Conservation (phyloP, 2,888 invertebrate genomes). For the Papilio elwesi region DNA sequence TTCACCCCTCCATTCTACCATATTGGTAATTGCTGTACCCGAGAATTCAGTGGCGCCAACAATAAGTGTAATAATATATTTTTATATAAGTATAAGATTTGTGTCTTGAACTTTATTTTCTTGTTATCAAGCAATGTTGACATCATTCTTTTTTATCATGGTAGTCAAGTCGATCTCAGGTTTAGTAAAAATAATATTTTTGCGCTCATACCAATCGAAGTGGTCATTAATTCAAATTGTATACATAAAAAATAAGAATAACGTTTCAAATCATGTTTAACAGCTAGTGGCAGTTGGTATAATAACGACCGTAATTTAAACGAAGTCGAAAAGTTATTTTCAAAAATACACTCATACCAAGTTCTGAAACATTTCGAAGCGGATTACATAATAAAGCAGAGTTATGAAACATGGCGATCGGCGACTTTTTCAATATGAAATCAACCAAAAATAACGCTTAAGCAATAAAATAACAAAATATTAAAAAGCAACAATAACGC, state of each 20-base stretch:
- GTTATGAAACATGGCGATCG: not conserved
- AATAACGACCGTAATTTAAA: not conserved
- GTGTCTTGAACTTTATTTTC: too few species aligned
- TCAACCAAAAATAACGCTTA: conserved; percentile 12
- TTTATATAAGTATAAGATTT: too few species aligned
- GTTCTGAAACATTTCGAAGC: not conserved
- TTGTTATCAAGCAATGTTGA: too few species aligned
- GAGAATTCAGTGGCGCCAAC: not conserved
- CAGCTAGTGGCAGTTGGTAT: not conserved
- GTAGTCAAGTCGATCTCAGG: too few species aligned
- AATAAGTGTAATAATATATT: too few species aligned
- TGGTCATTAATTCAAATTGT: too few species aligned
- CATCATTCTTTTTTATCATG: too few species aligned
- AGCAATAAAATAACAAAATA: conserved; percentile 11
- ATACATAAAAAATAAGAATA: too few species aligned
- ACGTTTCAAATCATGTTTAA: not conserved
- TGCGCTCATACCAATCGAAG: too few species aligned
- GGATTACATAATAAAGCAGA: not conserved
- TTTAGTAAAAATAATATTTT: too few species aligned
- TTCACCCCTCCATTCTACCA: not conserved
- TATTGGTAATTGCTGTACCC: not conserved
- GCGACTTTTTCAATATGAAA: not conserved
- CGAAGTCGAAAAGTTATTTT: too few species aligned
- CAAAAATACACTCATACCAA: not conserved
- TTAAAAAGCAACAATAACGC: conserved; percentile 20